Evolutionary conservation across 2,113 vertebrate species (phyloP).

Genomic region (Numenius arquata): DNA sequence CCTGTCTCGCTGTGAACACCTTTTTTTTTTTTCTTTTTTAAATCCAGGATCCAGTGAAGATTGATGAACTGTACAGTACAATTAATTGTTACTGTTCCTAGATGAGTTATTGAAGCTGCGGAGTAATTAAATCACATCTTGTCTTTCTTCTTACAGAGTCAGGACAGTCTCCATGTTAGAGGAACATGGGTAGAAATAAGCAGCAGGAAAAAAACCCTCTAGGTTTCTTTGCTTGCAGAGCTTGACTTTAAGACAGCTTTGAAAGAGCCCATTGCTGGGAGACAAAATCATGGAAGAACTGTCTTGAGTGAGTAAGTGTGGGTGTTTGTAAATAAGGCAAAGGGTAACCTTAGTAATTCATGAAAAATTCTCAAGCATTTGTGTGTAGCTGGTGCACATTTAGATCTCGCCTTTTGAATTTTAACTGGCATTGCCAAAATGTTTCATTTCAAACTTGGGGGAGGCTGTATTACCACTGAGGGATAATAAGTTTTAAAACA

Average conservation of each 20-base stretch:
- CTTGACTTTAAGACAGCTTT: neutral
- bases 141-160: neutral
- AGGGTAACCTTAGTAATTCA: neutral
- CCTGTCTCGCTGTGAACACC: neutral
- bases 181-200: neutral
- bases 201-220: neutral
- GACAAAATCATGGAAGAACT: neutral
- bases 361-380: slow-evolving; percentile 32
- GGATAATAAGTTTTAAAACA: slow-evolving; percentile 55
- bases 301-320: neutral
- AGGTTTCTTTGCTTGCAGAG: neutral
- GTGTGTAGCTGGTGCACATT: neutral
- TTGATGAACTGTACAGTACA: slow-evolving; percentile 9
- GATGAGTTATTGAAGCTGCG: neutral
- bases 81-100: slow-evolving; percentile 23
- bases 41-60: neutral
- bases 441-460: slow-evolving; percentile 29
- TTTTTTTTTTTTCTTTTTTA: neutral
- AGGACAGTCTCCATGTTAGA: neutral
- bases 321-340: neutral
- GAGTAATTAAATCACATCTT: slow-evolving; percentile 24
- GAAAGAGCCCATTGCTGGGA: neutral
- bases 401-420: neutral
- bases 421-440: slow-evolving; percentile 30
- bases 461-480: slow-evolving; percentile 24